A percentile compares a stretch with the other conserved stretches of the same genome.
phyloP scores from a whole-genome alignment of 2,888 invertebrate species.

The Coremacera marginata region DNA sequence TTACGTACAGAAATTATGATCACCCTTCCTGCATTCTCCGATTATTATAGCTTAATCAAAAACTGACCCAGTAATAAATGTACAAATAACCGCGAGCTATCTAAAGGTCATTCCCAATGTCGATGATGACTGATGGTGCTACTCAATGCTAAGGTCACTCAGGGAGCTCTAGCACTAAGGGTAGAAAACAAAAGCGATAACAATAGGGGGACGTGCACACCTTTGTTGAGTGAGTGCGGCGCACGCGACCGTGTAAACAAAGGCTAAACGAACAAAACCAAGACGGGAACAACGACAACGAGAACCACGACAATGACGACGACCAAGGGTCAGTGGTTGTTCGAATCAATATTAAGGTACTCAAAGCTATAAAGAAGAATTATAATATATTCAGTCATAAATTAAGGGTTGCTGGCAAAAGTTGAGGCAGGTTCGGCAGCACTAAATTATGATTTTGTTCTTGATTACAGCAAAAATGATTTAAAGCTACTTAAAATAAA shows the following conservation, averaged over 20 bases:
- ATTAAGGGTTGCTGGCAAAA: neutral
- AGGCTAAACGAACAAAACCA: neutral
- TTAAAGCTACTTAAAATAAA: neutral
- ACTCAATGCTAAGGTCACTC: slow-evolving; percentile 4
- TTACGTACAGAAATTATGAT: too few relatives aligned
- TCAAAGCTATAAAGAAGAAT: neutral
- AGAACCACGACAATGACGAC: neutral
- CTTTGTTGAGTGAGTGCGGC: neutral
- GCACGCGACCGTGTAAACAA: neutral
- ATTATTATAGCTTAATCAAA: neutral
- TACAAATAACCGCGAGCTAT: neutral
- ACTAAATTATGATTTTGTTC: neutral
- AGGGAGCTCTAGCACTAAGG: neutral
- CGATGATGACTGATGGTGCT: too few relatives aligned
- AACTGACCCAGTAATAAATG: neutral
- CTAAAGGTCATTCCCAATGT: neutral
- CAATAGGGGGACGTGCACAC: neutral
- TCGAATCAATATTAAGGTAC: neutral
- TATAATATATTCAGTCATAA: neutral
- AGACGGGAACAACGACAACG: neutral
- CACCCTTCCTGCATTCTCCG: neutral
- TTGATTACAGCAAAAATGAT: neutral
- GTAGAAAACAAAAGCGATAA: neutral
- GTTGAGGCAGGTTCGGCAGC: neutral
- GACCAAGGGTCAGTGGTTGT: slow-evolving; percentile 11